Base-by-base conservation (phyloP, 2,888 invertebrate species). In the Sesia bembeciformis region DNA sequence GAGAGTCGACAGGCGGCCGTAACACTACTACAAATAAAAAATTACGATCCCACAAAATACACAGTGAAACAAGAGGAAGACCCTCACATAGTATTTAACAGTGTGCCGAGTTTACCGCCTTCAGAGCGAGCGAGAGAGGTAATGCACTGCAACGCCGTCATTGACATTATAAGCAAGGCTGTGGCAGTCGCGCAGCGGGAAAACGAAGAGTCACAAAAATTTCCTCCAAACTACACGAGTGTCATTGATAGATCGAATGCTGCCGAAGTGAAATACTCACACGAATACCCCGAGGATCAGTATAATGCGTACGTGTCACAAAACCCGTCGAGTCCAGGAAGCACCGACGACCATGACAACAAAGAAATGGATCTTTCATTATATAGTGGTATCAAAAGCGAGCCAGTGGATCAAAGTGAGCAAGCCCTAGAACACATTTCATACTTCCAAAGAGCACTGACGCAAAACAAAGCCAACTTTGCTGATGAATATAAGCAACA, bases 71-170 rank as follows among this genome's bases (percentile, higher is more conserved):
- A 74, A 57, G 87, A 88, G 67, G 84, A 86, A 58, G 85, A 82
- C 56, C 90, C 91, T 50, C 91, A 91, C 67, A 91, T 92, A 65
- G 88, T 88, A 74, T 92, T 91, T 73, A 92, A 91, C 74, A 91
- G 87, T 63, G 91, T 90, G 61, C 90, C 90, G 65, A 87, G 90
- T 67, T 82, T 91, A 64, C 90, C 91, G 67, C 90, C 90, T 57
- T 81, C 90, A 50, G 91, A 91, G 67, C 77, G 90, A 68, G 87
- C 90, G 65, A 76, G 83, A 63, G 90, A 90, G 71, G 89, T 85
- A 64, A 83, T 90, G 84, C 90, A 90, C 69, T 88, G 90, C 64
- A 89, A 87, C 65, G 89, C 90, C 58, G 84, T 90, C 68, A 84
- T 90, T 70, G 90, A 90, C 74, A 90, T 90, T 58, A 84, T 89